Percentiles rank a stretch among this genome's conserved stretches.
Conservation (phyloP, 2,113 vertebrate genomes). For the Myanophis thanlyinensis region DNA sequence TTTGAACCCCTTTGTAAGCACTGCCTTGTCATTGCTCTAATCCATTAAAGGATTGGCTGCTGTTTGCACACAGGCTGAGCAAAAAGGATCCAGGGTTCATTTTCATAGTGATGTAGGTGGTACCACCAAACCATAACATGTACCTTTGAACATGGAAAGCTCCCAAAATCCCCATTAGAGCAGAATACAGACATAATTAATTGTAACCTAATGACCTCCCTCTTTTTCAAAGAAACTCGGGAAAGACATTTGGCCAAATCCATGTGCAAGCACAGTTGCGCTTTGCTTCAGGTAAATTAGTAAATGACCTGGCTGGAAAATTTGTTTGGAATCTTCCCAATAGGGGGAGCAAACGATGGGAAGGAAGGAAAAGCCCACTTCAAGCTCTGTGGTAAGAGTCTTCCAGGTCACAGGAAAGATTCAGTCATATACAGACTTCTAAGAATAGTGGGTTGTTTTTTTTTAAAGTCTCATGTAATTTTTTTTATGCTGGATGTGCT, state of each 20-base stretch:
- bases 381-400: not conserved
- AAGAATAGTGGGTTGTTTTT: not conserved
- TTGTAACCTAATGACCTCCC: not conserved
- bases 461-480: not conserved
- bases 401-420: not conserved
- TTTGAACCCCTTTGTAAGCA: conserved; percentile 60
- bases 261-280: not conserved
- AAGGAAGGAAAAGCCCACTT: not conserved
- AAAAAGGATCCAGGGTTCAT: conserved; percentile 38
- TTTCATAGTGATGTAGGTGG: conserved; percentile 39
- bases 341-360: not conserved
- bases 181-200: not conserved
- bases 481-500: not conserved
- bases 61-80: conserved; percentile 34
- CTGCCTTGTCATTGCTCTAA: conserved; percentile 34
- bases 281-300: not conserved
- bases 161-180: not conserved
- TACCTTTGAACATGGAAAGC: not conserved
- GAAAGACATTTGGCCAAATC: not conserved
- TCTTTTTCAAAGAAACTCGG: not conserved
- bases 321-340: not conserved
- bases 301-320: not conserved
- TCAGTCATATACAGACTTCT: not conserved
- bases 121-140: not conserved
- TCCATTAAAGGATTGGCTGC: conserved; percentile 56